Base-by-base conservation (phyloP, 2,888 invertebrate species). In the Mimas tiliae region DNA sequence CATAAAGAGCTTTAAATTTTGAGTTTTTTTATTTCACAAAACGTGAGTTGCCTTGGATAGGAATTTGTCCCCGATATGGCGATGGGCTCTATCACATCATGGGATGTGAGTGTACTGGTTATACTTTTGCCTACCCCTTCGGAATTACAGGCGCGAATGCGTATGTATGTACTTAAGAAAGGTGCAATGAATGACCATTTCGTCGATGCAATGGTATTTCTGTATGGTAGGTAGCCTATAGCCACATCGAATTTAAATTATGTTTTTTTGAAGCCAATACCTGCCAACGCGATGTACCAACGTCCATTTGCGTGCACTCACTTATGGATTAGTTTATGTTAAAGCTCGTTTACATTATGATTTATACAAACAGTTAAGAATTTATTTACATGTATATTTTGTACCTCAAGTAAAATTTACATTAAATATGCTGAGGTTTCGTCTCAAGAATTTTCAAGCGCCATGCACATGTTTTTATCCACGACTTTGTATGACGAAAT, bases 381-480 rank as follows among this genome's bases (percentile, higher is more conserved):
- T n/a, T n/a, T n/a, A n/a, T 19, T 50, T 50, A 50, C 9, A 19
- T 19, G 3, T 16, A 9, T 19, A 6, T 19, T 50, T 9, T 50
- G 50, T 16, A 16, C n/a, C 50, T 19, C 19, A 16, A 19, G 3
- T 8, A 19, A 16, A 19, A n/a, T 9, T 19, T 19, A 50, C 19
- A 19, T 50, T 2, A 19, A 42, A 42, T 58, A 16, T 19, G 6
- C 34, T 58, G 34, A 34, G 1, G 50, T 50, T 42, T 55, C 42
- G 19, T 58, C 42, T 42, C 16, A 19, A 42, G 16, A 34, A 38
- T 53, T 55, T 34, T 55, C n/a, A 55, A 38, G 4, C 55, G 9
- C 55, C 55, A 16, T 38, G 55, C 38, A 55, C 38, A 38, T 55
- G 55, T 55, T 55, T 38, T 55, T 21, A 34, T 38, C 16, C 4